Conservation (phyloP, 2,888 invertebrate species). For the Polydesmus complanatus region DNA sequence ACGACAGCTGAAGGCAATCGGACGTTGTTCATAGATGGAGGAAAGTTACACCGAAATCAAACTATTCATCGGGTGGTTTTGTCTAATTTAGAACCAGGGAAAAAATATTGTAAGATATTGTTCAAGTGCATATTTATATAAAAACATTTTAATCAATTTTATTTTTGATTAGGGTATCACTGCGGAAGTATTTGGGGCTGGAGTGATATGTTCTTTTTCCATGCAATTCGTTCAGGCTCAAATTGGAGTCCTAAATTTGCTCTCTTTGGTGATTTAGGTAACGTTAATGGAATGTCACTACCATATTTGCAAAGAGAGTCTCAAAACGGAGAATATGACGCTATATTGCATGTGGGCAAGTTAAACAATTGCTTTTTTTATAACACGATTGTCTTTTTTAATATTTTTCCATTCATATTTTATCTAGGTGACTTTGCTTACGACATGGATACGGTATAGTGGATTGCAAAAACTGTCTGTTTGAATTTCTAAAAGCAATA, state of each 20-base stretch:
- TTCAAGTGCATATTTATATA: neutral
- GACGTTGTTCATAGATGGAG: constrained; percentile 21
- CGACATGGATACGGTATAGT: constrained; percentile 27
- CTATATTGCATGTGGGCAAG: constrained; percentile 29
- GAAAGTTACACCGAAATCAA: constrained; percentile 17
- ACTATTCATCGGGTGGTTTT: constrained; percentile 26
- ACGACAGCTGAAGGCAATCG: constrained; percentile 12
- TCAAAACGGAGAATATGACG: constrained; percentile 24
- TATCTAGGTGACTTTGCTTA: constrained; percentile 32
- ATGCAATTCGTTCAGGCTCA: constrained; percentile 23
- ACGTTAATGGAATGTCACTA: constrained; percentile 23
- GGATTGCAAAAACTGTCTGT: neutral
- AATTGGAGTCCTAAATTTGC: constrained; percentile 26
- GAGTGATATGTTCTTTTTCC: constrained; percentile 28
- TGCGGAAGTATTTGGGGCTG: constrained; percentile 24
- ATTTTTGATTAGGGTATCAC: constrained; percentile 20
- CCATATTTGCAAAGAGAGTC: constrained; percentile 22
- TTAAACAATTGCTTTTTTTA: constrained; percentile 1
- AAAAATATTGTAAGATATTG: constrained; percentile 15
- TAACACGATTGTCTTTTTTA: no score
- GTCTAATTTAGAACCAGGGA: constrained; percentile 22
- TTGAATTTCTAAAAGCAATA: constrained; percentile 2
- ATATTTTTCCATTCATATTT: no score
- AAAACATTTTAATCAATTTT: neutral
- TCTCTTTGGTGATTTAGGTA: constrained; percentile 29